Base-by-base conservation (phyloP, 2,888 invertebrate species). In the Dasypolia templi region DNA sequence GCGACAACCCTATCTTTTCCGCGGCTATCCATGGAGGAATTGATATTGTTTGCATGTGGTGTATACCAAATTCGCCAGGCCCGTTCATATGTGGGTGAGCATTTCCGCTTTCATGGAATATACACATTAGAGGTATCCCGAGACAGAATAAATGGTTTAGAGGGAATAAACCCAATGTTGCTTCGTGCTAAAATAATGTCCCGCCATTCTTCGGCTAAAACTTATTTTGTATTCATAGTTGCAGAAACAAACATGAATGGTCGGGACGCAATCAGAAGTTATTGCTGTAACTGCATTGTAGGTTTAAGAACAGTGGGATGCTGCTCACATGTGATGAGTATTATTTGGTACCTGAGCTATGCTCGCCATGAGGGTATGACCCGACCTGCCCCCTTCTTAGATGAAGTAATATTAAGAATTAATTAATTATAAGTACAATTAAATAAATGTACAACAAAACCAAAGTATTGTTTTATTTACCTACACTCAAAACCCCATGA, bases 1-100 rank as follows among this genome's bases (percentile, higher is more conserved):
- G 72, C 66, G 66, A 73, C 75, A 72, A 72, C 71, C 58, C 5
- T 74, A n/a, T 66, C 71, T 5, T 78, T 75, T 67, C 65, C 71
- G 53, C 66, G 66, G 42, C 74, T 70, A 66, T 66, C 62, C 62
- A 72, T 77, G 64, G 72, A 72, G 65, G 77, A 73, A 73, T 59
- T 66, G 19, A 66, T n/a, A 65, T 59, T 72, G 65, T 65, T 59
- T 72, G 46, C 63, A 3, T 56, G 63, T 62, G 62, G 69, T 70
- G 9, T 62, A 32, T 70, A 70, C 61, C 62, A 62, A 72, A 53
- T 70, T 44, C 51, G 53, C 39, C 62, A 72, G 32, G 66, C 73
- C 0, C 62, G 69, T 11, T 73, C 74, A 62, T 62, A 73, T 51
- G 53, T 35, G 17, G 74, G 62, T 62, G 75, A 75, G n/a, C 72